phyloP scores from a whole-genome alignment of 2,888 invertebrate species.

The Meganola albula region DNA sequence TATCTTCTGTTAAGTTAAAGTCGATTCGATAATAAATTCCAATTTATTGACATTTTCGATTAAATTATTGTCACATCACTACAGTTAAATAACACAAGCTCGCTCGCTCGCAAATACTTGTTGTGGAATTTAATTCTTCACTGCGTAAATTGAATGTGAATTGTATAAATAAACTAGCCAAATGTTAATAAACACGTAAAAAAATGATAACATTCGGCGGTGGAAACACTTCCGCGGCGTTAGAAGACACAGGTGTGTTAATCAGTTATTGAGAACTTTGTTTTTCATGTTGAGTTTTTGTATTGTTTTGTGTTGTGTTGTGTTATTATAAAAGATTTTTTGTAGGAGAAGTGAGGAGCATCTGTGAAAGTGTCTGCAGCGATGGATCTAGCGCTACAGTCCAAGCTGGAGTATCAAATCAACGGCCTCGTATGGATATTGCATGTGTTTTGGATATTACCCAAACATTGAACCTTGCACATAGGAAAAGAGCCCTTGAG shows the following conservation, averaged over 20 bases:
- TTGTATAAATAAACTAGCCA: conserved; percentile 52
- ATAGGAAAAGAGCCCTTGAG: conserved; percentile 88
- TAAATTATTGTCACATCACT: conserved; percentile 39
- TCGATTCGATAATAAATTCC: too few relatives aligned
- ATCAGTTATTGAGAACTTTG: conserved; percentile 33
- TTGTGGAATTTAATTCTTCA: conserved; percentile 45
- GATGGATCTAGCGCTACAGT: conserved; percentile 74
- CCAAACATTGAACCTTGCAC: conserved; percentile 83
- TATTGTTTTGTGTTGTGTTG: conserved; percentile 20
- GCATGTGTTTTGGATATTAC: conserved; percentile 91
- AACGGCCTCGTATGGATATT: conserved; percentile 88
- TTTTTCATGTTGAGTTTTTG: conserved; percentile 36
- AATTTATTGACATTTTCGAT: not conserved
- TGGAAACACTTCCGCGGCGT: conserved; percentile 56
- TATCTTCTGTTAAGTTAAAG: too few relatives aligned
- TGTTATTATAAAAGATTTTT: conserved; percentile 16
- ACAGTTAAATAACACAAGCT: conserved; percentile 65
- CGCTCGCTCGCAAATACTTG: conserved; percentile 36
- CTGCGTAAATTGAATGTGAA: conserved; percentile 45
- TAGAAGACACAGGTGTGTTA: conserved; percentile 64
- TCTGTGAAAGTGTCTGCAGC: conserved; percentile 73
- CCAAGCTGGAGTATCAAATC: conserved; percentile 56
- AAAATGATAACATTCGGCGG: conserved; percentile 73
- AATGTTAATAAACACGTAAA: conserved; percentile 54
- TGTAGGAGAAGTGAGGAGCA: conserved; percentile 71